Evolutionary conservation across 2,113 vertebrate genomes (phyloP).

Genomic region (Leptocoma aspasia): DNA sequence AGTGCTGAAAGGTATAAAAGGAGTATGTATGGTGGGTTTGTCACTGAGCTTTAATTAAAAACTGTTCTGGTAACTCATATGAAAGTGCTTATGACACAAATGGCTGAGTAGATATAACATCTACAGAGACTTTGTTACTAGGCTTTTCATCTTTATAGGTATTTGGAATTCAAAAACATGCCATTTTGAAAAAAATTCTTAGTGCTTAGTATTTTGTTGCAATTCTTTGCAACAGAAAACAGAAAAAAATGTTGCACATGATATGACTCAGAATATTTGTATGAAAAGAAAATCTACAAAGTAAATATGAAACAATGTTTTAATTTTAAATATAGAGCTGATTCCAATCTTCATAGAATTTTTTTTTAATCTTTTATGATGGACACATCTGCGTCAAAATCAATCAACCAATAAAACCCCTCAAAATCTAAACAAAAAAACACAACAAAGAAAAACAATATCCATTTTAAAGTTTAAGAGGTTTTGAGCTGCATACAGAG

Average conservation of each 20-base stretch:
- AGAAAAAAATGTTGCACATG: background rate
- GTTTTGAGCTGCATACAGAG: background rate
- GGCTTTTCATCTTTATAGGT: background rate
- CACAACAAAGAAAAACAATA: background rate
- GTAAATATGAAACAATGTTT: background rate
- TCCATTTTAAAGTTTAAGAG: background rate
- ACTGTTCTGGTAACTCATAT: background rate
- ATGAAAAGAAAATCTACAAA: background rate
- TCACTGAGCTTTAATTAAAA: background rate
- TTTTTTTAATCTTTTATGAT: background rate
- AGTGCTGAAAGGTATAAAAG: background rate
- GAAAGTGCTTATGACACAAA: background rate
- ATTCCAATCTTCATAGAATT: background rate
- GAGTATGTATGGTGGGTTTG: background rate
- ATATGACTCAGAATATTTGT: background rate
- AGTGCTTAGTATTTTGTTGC: background rate
- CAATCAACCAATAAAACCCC: accelerated
- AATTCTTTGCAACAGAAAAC: background rate
- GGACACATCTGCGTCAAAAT: background rate
- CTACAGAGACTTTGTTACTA: background rate
- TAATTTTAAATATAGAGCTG: background rate
- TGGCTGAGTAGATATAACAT: background rate
- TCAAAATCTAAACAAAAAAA: background rate
- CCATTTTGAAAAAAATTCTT: background rate
- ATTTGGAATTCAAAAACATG: background rate